Conservation (phyloP, 2,888 invertebrate genomes). For the Nipponacmea schrenckii region DNA sequence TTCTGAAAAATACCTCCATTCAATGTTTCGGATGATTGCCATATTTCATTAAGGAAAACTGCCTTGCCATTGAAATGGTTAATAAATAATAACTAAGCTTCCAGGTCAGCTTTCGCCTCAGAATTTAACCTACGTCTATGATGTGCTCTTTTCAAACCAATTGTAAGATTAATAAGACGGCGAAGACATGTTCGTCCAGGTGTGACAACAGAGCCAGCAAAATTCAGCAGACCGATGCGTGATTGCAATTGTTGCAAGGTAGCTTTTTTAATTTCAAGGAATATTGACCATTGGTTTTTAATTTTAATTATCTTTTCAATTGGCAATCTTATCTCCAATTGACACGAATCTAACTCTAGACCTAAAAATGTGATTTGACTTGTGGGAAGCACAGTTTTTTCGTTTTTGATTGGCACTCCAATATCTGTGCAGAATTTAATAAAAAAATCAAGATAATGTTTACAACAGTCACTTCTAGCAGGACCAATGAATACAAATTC, state of each 20-base stretch:
- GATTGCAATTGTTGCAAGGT: conserved; percentile 25
- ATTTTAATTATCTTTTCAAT: conserved; percentile 7
- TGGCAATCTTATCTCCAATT: conserved; percentile 8
- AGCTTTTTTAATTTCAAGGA: conserved; percentile 9
- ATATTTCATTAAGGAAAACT: not conserved
- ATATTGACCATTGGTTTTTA: not conserved
- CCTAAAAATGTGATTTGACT: not conserved
- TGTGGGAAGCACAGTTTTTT: conserved; percentile 8
- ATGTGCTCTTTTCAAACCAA: conserved; percentile 21
- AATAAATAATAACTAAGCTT: conserved; percentile 19
- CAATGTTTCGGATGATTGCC: not conserved
- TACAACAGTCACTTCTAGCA: not conserved
- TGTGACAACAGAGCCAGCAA: conserved; percentile 27
- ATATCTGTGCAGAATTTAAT: conserved; percentile 21
- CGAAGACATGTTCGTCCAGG: conserved; percentile 33
- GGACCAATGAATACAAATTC: not conserved
- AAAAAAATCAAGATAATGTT: not conserved
- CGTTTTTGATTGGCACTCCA: conserved; percentile 5
- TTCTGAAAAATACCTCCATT: not conserved
- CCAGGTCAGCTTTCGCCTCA: conserved; percentile 22
- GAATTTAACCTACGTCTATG: conserved; percentile 11
- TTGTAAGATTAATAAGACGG: conserved; percentile 31
- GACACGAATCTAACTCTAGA: not conserved
- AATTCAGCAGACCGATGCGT: conserved; percentile 26
- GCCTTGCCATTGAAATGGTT: conserved; percentile 22